These are phyloP conservation scores for Cirrhinus molitorella DNA, from an alignment of 2,797 vertebrate genomes.

Conservation along the genomic window DNA sequence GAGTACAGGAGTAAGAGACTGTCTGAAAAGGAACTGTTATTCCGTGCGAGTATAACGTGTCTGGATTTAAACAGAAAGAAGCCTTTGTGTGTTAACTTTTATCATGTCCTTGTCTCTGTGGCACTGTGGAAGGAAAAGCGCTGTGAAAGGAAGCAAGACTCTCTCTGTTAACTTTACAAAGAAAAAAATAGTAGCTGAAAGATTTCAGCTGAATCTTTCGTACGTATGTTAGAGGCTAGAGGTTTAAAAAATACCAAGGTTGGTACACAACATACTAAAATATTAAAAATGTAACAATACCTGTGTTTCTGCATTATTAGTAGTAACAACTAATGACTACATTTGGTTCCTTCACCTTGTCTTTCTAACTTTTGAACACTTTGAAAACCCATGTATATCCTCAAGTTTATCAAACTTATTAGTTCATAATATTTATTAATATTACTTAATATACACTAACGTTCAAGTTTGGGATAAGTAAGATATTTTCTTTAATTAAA, in stretches of 20 bases:
- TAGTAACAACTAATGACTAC: background rate
- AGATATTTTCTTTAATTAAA: background rate
- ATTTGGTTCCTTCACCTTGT: background rate
- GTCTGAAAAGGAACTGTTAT: constrained; percentile 26
- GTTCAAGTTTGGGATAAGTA: background rate
- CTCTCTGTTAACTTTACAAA: constrained; percentile 16
- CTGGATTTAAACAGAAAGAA: constrained; percentile 36
- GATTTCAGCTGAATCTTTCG: background rate
- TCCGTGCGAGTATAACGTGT: background rate
- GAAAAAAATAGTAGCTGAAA: constrained; percentile 12
- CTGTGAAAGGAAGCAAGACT: background rate
- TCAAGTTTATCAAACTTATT: too few species aligned
- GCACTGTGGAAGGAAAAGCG: constrained; percentile 3
- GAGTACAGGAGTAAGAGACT: background rate
- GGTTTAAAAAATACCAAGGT: background rate
- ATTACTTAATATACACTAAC: background rate
- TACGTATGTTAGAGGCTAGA: background rate
- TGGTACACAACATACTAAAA: background rate
- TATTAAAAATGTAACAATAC: background rate
- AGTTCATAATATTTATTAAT: background rate
- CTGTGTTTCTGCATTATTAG: background rate
- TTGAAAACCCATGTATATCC: too few species aligned
- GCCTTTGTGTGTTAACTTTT: constrained; percentile 41
- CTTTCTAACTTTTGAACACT: background rate
- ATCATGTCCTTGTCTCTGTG: constrained; percentile 35